Percentiles rank a stretch among this genome's conserved stretches.
Conservation (phyloP, 2,888 invertebrate genomes). For the Ophion ellenae region DNA sequence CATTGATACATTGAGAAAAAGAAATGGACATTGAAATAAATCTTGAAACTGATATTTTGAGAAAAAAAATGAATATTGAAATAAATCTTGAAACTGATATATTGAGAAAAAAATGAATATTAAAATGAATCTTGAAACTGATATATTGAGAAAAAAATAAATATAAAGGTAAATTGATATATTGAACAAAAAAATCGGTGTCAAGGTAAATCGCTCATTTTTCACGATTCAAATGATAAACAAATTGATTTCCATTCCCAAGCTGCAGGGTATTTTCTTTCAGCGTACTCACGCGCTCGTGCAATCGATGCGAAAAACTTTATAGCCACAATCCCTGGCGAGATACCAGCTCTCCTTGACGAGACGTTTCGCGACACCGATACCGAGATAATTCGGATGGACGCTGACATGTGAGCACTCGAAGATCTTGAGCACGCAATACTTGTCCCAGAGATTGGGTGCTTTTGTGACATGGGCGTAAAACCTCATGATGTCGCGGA, state of each 20-base stretch:
- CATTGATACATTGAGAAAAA: too few species aligned
- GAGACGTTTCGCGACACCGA: slow-evolving; percentile 74
- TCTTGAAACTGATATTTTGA: too few species aligned
- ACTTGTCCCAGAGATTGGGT: slow-evolving; percentile 72
- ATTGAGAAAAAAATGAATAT: too few species aligned
- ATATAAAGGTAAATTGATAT: too few species aligned
- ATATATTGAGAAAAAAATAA: not conserved
- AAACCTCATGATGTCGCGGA: slow-evolving; percentile 74
- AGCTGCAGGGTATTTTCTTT: not conserved
- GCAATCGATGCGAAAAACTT: slow-evolving; percentile 76
- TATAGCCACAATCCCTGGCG: slow-evolving; percentile 75
- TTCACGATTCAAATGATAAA: too few species aligned
- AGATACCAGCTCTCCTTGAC: slow-evolving; percentile 76
- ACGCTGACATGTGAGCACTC: slow-evolving; percentile 75
- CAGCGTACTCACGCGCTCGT: slow-evolving; percentile 73
- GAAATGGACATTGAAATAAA: too few species aligned
- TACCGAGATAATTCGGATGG: slow-evolving; percentile 67
- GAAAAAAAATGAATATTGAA: too few species aligned
- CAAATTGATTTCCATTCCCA: not conserved
- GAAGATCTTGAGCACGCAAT: slow-evolving; percentile 71
- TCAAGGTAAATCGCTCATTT: not conserved
- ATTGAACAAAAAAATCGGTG: not conserved
- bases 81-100: too few species aligned
- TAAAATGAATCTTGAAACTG: not conserved
- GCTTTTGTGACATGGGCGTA: slow-evolving; percentile 68